Evolutionary conservation across 2,113 vertebrate genomes (phyloP).

Genomic region (Myotis brandtii): DNA sequence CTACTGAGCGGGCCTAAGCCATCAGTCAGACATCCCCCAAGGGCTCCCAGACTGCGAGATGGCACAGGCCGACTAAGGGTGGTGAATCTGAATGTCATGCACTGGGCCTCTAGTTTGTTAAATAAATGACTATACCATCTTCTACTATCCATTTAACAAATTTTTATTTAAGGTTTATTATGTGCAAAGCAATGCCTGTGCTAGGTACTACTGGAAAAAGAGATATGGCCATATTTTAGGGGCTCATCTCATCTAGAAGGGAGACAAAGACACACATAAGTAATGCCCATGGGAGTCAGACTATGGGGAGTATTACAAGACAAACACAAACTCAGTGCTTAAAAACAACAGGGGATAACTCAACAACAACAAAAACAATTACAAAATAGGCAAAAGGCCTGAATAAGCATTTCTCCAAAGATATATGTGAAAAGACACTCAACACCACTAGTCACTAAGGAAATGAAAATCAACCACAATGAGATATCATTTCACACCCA

Average conservation of each 20-base stretch:
- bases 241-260: not conserved
- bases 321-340: not conserved
- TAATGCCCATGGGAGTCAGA: not conserved
- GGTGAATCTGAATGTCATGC: too few species aligned
- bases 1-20: too few species aligned
- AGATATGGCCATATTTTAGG: not conserved
- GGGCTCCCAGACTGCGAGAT: too few species aligned
- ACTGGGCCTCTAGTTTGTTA: not conserved
- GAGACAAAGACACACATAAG: not conserved
- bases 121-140: not conserved
- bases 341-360: not conserved
- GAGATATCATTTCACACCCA: not conserved
- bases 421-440: not conserved
- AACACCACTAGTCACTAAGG: not conserved
- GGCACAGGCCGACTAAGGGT: too few species aligned
- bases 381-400: not conserved
- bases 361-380: not conserved
- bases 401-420: constrained; percentile 22
- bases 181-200: not conserved
- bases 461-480: not conserved
- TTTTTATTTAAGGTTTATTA: not conserved
- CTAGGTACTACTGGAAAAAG: not conserved
- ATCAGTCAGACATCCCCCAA: too few species aligned
- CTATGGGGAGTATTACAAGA: not conserved
- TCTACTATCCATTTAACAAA: constrained; percentile 1